These are phyloP conservation scores for Formicarius rufipectus DNA, from an alignment of 2,113 vertebrate species.

Conservation along the genomic window DNA sequence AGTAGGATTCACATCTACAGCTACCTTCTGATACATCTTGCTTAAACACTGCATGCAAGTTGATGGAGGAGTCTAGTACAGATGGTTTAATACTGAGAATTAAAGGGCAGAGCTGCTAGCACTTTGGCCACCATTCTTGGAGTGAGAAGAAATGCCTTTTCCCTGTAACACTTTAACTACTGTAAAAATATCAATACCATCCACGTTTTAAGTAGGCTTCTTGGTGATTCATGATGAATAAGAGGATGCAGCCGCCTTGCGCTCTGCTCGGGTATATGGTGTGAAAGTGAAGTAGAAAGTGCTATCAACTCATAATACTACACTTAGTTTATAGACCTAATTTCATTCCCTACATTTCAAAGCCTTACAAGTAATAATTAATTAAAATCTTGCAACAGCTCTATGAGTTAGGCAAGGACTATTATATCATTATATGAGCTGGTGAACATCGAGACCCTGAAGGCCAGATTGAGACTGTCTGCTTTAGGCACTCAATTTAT, in stretches of 20 bases:
- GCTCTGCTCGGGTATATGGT: neutral
- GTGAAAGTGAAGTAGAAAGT: conserved; percentile 27
- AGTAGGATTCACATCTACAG: neutral
- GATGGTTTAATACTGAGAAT: neutral
- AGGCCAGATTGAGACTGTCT: neutral
- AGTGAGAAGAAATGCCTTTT: neutral
- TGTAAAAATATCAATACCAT: neutral
- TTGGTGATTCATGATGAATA: neutral
- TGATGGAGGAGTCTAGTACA: neutral
- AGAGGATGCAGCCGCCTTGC: neutral
- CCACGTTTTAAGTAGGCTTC: neutral
- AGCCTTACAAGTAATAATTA: neutral
- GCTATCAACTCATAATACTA: neutral
- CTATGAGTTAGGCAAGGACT: neutral
- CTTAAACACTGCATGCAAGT: neutral
- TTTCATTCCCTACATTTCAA: neutral
- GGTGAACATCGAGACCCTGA: neutral
- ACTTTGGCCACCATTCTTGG: neutral
- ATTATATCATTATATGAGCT: neutral
- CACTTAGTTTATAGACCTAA: neutral
- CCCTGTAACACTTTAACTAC: neutral
- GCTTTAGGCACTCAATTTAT: neutral
- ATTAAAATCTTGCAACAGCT: conserved; percentile 4
- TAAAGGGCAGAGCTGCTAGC: neutral
- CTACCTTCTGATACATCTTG: neutral